Conservation (phyloP, 37 sponge, comb jelly and placozoan species). For the Ephydatia muelleri region DNA sequence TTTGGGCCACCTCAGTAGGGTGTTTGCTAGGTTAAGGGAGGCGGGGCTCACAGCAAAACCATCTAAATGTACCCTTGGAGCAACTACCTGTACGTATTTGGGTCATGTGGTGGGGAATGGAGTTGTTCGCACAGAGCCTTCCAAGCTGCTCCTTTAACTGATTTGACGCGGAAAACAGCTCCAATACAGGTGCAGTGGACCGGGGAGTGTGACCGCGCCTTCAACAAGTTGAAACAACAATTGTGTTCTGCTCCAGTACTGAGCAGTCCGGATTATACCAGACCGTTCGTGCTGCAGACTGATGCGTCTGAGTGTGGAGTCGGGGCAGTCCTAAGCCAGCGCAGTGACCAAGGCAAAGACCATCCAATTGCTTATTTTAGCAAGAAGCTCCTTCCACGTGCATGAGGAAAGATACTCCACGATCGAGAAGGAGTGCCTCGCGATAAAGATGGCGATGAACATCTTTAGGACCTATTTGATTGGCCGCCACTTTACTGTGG, state of each 20-base stretch:
- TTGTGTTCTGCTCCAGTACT: conserved; percentile 43
- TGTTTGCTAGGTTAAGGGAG: no score
- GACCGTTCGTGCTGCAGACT: no score
- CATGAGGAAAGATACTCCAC: conserved; percentile 48
- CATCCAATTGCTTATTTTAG: conserved; percentile 44
- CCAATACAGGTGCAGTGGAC: conserved; percentile 48
- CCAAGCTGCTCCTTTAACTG: conserved; percentile 47
- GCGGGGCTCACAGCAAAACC: no score
- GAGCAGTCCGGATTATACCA: conserved; percentile 16
- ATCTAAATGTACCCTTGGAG: no score
- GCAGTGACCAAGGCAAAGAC: no score
- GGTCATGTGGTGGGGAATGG: conserved; percentile 61
- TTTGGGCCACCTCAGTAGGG: no score
- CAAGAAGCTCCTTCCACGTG: conserved; percentile 25
- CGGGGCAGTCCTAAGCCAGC: no score
- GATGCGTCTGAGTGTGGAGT: no score
- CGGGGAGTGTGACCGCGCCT: conserved; percentile 35
- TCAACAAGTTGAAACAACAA: conserved; percentile 10
- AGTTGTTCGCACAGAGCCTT: conserved; percentile 32
- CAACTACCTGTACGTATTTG: conserved; percentile 41
- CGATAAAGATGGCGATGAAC: conserved; percentile 12
- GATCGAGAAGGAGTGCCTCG: conserved; percentile 58
- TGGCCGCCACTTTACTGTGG: no score
- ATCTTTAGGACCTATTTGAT: conserved; percentile 46
- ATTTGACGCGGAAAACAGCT: conserved; percentile 37